A percentile compares a stretch with the other conserved stretches of the same genome.
Evolutionary conservation across 2,797 vertebrate genomes (phyloP).

Genomic region (Myripristis murdjan): DNA sequence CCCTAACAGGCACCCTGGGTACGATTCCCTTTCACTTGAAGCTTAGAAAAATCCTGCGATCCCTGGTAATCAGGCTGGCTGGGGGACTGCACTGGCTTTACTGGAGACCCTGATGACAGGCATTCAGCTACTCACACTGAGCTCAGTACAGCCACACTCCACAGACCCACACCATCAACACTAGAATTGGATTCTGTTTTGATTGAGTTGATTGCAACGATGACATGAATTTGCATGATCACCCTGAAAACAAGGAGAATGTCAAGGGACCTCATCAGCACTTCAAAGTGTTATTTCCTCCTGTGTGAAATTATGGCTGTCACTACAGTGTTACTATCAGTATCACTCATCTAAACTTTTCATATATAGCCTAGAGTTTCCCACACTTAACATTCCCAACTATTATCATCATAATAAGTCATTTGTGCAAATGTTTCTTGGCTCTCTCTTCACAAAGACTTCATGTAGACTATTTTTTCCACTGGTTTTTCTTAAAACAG

Average conservation of each 20-base stretch:
- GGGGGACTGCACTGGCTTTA: slow-evolving; percentile 59
- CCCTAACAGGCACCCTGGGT: slow-evolving; percentile 75
- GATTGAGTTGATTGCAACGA: background rate
- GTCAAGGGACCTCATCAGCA: slow-evolving; percentile 8
- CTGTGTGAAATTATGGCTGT: slow-evolving; percentile 7
- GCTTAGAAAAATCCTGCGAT: slow-evolving; percentile 60
- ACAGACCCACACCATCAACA: slow-evolving; percentile 47
- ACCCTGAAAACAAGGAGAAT: background rate
- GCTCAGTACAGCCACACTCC: slow-evolving; percentile 23
- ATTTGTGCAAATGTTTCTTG: background rate
- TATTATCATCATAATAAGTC: background rate
- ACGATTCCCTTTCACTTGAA: slow-evolving; percentile 72
- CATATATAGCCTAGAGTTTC: background rate
- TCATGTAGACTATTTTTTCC: too few relatives aligned
- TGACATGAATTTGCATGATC: slow-evolving; percentile 6
- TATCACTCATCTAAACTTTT: background rate
- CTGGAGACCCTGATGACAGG: slow-evolving; percentile 67
- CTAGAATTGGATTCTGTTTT: slow-evolving; percentile 21
- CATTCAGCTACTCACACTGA: slow-evolving; percentile 46
- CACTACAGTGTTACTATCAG: background rate
- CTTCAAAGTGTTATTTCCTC: background rate
- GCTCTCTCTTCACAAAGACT: too few relatives aligned
- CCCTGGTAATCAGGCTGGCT: slow-evolving; percentile 61
- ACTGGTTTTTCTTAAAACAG: too few relatives aligned
- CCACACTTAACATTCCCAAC: background rate